Evolutionary conservation across 2,888 invertebrate genomes (phyloP).

Genomic region (Poecilus cupreus): DNA sequence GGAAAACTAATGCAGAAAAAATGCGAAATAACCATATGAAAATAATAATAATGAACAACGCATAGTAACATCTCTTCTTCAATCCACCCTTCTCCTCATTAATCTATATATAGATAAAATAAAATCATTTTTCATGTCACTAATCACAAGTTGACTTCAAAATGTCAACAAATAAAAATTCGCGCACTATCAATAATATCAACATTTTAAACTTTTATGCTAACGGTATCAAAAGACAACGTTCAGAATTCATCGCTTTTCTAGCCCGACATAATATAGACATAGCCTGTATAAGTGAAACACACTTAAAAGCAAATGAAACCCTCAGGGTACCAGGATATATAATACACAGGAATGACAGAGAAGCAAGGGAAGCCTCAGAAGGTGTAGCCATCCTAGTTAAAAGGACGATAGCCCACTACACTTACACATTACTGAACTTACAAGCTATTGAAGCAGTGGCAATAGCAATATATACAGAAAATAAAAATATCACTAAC

Average conservation of each 20-base stretch:
- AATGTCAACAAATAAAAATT: not conserved
- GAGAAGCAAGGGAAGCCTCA: conserved; percentile 45
- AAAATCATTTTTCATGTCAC: not conserved
- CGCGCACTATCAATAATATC: not conserved
- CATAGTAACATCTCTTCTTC: too few species aligned
- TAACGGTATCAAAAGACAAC: conserved; percentile 28
- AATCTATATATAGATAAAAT: not conserved
- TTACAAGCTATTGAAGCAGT: too few species aligned
- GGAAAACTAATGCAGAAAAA: not conserved
- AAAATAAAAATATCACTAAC: not conserved
- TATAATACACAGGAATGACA: conserved; percentile 30
- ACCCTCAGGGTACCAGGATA: conserved; percentile 50
- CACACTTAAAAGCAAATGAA: conserved; percentile 49
- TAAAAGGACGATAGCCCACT: not conserved
- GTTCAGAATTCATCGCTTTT: conserved; percentile 41
- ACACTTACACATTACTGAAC: too few species aligned
- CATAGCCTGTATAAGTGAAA: conserved; percentile 56
- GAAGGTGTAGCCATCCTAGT: conserved; percentile 54
- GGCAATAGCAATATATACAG: not conserved
- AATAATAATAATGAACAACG: not conserved
- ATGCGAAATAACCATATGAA: not conserved
- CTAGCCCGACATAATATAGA: conserved; percentile 48
- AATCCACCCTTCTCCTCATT: not conserved
- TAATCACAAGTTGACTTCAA: not conserved
- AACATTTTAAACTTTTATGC: conserved; percentile 17